Conservation (phyloP, 2,888 invertebrate species). For the Nomada fucata region DNA sequence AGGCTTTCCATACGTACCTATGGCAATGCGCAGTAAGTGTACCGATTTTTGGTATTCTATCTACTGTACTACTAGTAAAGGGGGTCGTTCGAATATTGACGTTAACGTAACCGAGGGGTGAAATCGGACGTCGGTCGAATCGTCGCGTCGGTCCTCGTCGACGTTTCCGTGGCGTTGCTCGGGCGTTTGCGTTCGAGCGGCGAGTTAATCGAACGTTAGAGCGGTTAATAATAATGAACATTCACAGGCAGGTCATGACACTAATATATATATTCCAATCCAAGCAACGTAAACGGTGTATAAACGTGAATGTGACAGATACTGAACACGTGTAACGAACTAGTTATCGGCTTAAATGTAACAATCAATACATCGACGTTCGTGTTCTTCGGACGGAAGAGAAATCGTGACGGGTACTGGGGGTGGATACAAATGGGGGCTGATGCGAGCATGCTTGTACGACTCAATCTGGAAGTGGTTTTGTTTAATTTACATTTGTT, state of each 20-base stretch:
- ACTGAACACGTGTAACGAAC: constrained; percentile 21
- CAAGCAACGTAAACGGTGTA: constrained; percentile 66
- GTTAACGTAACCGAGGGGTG: background rate
- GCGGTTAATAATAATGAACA: constrained; percentile 69
- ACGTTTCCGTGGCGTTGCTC: constrained; percentile 23
- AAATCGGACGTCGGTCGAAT: background rate
- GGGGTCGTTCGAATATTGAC: background rate
- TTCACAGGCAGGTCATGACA: constrained; percentile 77
- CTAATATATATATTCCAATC: constrained; percentile 64
- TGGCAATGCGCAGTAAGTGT: too few species aligned
- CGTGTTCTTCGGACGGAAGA: constrained; percentile 16
- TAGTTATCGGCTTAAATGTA: constrained; percentile 39
- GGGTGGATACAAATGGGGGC: constrained; percentile 1
- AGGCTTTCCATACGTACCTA: background rate
- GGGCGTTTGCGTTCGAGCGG: constrained; percentile 48
- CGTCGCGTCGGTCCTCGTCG: background rate
- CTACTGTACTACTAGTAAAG: background rate
- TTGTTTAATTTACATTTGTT: background rate
- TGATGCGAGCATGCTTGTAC: constrained; percentile 64
- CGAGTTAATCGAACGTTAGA: constrained; percentile 30
- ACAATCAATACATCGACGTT: constrained; percentile 49
- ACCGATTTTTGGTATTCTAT: background rate
- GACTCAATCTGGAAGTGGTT: constrained; percentile 21
- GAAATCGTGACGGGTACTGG: background rate
- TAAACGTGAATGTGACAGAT: constrained; percentile 43